phyloP scores from a whole-genome alignment of 2,113 vertebrate genomes.

The Urocolius indicus region DNA sequence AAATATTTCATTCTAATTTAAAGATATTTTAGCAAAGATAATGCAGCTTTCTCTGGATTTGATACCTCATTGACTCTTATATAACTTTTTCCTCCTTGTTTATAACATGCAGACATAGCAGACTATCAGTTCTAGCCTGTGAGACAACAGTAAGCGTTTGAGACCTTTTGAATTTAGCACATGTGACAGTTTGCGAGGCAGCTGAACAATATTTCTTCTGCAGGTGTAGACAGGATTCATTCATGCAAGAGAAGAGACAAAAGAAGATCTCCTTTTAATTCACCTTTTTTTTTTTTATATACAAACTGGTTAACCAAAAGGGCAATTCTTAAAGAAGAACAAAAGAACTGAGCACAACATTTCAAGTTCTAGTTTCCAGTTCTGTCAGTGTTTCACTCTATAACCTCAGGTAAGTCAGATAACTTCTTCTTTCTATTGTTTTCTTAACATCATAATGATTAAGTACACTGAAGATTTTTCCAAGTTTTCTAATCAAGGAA shows the following conservation, averaged over 20 bases:
- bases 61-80: neutral
- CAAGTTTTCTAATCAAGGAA: neutral
- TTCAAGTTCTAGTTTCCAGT: neutral
- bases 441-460: neutral
- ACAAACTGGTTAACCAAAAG: neutral
- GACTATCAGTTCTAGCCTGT: neutral
- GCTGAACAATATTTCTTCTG: neutral
- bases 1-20: neutral
- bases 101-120: neutral
- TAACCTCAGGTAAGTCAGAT: neutral
- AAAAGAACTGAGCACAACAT: neutral
- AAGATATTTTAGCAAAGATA: neutral
- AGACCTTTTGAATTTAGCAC: neutral
- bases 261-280: neutral
- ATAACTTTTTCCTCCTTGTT: neutral
- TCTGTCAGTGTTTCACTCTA: neutral
- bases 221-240: neutral
- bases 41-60: neutral
- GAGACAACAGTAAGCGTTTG: neutral
- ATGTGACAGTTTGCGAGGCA: neutral
- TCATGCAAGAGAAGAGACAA: neutral
- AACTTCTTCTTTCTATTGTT: neutral
- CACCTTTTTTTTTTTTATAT: rapidly evolving
- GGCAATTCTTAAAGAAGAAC: neutral
- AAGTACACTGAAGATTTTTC: neutral